Conservation (phyloP, 2,797 vertebrate species). For the Hyperoplus lanceolatus region DNA sequence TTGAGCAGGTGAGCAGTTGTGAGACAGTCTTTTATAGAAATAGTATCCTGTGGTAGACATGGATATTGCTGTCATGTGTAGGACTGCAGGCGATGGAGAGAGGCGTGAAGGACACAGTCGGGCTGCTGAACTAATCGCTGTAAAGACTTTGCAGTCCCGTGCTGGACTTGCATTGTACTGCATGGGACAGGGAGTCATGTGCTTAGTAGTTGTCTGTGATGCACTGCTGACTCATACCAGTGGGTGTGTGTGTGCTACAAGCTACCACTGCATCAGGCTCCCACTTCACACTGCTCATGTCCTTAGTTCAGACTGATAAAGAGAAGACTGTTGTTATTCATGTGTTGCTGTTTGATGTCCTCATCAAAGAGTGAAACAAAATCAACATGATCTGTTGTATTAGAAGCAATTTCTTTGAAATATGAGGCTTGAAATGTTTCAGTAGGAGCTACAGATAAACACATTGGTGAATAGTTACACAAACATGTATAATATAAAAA, state of each 20-base stretch:
- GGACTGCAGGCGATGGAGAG: conserved; percentile 23
- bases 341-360: conserved; percentile 43
- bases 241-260: conserved; percentile 23
- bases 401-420: conserved; percentile 20
- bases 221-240: conserved; percentile 71
- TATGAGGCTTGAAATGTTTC: neutral
- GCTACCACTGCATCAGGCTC: conserved; percentile 41
- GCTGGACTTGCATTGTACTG: conserved; percentile 46
- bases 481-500: neutral
- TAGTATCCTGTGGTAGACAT: neutral
- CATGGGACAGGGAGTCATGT: conserved; percentile 43
- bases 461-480: too few relatives aligned
- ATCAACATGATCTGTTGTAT: conserved; percentile 26
- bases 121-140: conserved; percentile 52
- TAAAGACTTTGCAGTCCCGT: conserved; percentile 40
- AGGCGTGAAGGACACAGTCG: conserved; percentile 13
- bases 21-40: conserved; percentile 23
- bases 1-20: conserved; percentile 20
- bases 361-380: conserved; percentile 47
- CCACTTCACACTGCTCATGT: conserved; percentile 31
- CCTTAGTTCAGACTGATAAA: conserved; percentile 24
- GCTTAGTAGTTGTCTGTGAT: conserved; percentile 55
- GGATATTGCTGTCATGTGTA: conserved; percentile 35
- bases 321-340: conserved; percentile 23
- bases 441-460: neutral